Base-by-base conservation (phyloP, 1,140 invertebrate genomes). In the Harpegnathos saltator region DNA sequence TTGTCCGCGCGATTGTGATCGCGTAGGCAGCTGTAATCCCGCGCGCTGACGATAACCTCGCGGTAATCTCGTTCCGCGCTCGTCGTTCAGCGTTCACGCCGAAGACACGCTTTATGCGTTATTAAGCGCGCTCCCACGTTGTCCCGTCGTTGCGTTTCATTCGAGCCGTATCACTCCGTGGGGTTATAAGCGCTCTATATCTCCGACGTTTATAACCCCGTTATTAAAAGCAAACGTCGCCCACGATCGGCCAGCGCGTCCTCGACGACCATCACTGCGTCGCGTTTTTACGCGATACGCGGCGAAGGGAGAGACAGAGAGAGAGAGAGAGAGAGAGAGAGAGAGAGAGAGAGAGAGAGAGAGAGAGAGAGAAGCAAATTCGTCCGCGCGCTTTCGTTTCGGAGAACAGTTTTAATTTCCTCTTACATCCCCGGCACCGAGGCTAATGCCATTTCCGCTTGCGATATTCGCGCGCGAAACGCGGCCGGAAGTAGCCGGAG, bases 371-470 rank as follows among this genome's bases (percentile, higher is more conserved):
- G n/a, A 22, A 22, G n/a, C n/a, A n/a, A n/a, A n/a, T n/a, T n/a
- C n/a, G 5, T 33, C 5, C 7, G n/a, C n/a, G 1, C n/a, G 12
- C 7, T 44, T 17, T 44, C n/a, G 9, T 77, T 56, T 58, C 7
- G 33, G n/a, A 26, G 62, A 77, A 77, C 48, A 56, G 52, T 58
- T 69, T 17, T 78, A 58, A 78, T 78, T 78, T 69, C 22, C 22
- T 56, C 33, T n/a, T 78, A 56, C 3, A 69, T 69, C 33, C 29
- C 5, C 29, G 29, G 29, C 29, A n/a, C n/a, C n/a, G 29, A 33
- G 38, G 38, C 4, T 17, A 54, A 66, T 38, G 22, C 12, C 75
- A 69, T 78, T 78, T 78, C 50, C 63, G 22, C 12, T 3, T 9
- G 22, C 52, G 63, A 69, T 69, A 69, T 78, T 69, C 69, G n/a